These are phyloP conservation scores for Noctua janthina DNA, from an alignment of 2,888 invertebrate genomes.

Conservation along the genomic window DNA sequence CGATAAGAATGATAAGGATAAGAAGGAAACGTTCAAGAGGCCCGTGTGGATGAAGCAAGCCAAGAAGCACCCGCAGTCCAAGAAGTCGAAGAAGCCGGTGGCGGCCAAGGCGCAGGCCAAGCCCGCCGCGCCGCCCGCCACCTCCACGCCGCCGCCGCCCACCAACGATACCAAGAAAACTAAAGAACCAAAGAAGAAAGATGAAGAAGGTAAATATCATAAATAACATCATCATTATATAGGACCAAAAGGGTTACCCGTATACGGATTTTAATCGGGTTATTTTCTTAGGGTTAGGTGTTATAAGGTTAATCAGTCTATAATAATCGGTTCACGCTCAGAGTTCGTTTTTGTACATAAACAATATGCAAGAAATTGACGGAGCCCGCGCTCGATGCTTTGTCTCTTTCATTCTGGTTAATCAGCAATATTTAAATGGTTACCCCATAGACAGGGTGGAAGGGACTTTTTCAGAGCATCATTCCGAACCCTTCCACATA, in stretches of 20 bases:
- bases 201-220: constrained; percentile 70
- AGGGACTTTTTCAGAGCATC: too few species aligned
- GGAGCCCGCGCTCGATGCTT: neutral
- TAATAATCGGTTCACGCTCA: neutral
- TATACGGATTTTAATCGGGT: neutral
- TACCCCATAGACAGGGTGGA: too few species aligned
- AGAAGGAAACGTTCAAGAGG: constrained; percentile 91
- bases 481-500: too few species aligned
- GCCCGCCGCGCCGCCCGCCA: constrained; percentile 63
- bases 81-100: constrained; percentile 76
- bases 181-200: constrained; percentile 87
- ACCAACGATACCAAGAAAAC: constrained; percentile 75
- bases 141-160: constrained; percentile 73
- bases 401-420: neutral
- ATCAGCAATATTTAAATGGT: too few species aligned
- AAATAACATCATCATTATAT: neutral
- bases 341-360: neutral
- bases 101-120: constrained; percentile 74
- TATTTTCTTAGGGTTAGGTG: neutral
- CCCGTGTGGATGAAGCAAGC: constrained; percentile 86
- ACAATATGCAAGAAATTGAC: neutral
- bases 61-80: constrained; percentile 79
- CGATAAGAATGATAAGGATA: constrained; percentile 85
- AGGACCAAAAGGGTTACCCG: neutral
- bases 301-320: neutral